A percentile compares a stretch with the other conserved stretches of the same genome.
Conservation (phyloP, 1,140 invertebrate species). For the Drosophila ananassae region DNA sequence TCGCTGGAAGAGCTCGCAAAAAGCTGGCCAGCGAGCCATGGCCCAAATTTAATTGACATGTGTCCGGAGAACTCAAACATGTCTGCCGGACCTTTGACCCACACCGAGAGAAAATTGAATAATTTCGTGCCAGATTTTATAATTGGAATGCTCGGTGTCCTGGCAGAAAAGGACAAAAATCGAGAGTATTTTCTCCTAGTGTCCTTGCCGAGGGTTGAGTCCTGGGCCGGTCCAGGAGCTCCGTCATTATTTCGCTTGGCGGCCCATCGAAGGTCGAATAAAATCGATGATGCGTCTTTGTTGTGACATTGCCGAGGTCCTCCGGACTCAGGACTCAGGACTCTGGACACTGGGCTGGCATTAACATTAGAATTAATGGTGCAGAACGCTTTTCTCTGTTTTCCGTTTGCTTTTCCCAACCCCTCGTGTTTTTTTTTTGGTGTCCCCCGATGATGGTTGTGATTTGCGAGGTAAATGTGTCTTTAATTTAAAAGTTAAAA, state of each 20-base stretch:
- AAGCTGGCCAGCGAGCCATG: slow-evolving; percentile 48
- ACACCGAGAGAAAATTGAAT: slow-evolving; percentile 18
- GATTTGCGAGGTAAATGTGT: slow-evolving; percentile 67
- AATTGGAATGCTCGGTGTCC: background rate
- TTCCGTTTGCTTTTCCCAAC: slow-evolving; percentile 45
- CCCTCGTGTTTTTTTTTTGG: slow-evolving; percentile 14
- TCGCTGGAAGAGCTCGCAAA: slow-evolving; percentile 22
- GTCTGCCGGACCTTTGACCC: slow-evolving; percentile 25
- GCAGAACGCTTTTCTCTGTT: slow-evolving; percentile 58
- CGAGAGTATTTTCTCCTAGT: background rate
- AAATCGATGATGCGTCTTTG: slow-evolving; percentile 72
- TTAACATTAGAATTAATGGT: slow-evolving; percentile 81
- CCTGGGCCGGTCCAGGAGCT: slow-evolving; percentile 25
- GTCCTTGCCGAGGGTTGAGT: slow-evolving; percentile 12
- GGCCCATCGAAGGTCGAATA: slow-evolving; percentile 76
- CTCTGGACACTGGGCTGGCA: slow-evolving; percentile 38
- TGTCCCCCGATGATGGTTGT: slow-evolving; percentile 16
- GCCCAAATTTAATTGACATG: slow-evolving; percentile 76
- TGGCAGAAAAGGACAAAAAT: background rate
- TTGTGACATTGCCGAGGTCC: slow-evolving; percentile 38
- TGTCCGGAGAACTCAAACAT: slow-evolving; percentile 41
- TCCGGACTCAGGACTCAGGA: slow-evolving; percentile 7
- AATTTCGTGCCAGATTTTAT: background rate
- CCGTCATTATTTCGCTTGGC: slow-evolving; percentile 74
- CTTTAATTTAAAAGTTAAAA: slow-evolving; percentile 73